Evolutionary conservation across 2,113 vertebrate genomes (phyloP).

Genomic region (Petaurus breviceps): DNA sequence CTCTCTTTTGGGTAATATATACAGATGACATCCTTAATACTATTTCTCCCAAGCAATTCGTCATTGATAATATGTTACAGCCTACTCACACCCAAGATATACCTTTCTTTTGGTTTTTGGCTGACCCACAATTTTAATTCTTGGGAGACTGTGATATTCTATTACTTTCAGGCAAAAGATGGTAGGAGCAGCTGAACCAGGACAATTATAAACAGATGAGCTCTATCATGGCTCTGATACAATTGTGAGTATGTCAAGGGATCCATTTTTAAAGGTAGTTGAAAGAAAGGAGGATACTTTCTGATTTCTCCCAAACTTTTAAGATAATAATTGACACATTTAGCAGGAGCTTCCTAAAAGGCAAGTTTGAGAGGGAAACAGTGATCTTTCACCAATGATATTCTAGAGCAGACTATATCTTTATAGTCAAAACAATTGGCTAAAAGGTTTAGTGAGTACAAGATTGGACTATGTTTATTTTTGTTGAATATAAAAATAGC

Average conservation of each 20-base stretch:
- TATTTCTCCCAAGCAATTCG: neutral
- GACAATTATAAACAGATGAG: neutral
- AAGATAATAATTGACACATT: neutral
- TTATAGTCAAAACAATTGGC: neutral
- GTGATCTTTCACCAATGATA: neutral
- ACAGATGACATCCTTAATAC: neutral
- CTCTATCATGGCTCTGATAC: neutral
- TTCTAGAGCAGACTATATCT: neutral
- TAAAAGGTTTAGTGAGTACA: neutral
- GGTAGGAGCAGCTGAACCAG: neutral
- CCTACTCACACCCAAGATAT: neutral
- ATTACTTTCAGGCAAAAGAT: neutral
- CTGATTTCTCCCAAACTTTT: neutral
- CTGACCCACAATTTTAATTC: neutral
- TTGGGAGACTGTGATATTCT: neutral
- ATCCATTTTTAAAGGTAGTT: neutral
- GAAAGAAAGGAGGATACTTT: neutral
- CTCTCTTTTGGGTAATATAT: neutral
- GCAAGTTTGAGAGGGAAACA: neutral
- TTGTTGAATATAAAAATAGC: neutral
- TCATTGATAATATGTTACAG: neutral
- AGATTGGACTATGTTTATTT: neutral
- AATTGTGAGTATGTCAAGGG: neutral
- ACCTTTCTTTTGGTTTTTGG: neutral
- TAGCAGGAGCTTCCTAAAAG: neutral